Evolutionary conservation across 2,888 invertebrate species (phyloP).

Genomic region (Tinea semifulvella): DNA sequence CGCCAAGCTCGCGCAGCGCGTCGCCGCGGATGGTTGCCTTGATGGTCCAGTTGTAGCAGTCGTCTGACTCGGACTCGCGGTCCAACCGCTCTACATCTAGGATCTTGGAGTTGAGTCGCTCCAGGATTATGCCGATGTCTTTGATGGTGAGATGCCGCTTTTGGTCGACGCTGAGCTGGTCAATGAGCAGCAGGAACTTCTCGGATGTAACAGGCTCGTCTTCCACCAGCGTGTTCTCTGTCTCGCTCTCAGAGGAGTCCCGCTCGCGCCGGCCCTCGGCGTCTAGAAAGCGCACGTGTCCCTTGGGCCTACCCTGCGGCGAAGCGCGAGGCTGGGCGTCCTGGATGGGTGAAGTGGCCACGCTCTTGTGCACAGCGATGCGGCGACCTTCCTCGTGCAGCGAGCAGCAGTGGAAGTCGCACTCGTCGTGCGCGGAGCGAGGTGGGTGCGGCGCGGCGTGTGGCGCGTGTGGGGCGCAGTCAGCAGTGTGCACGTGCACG

Average conservation of each 20-base stretch:
- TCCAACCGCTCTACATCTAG: conserved; percentile 92
- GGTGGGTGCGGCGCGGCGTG: conserved; percentile 69
- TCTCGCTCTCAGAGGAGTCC: conserved; percentile 92
- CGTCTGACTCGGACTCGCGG: conserved; percentile 91
- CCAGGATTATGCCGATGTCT: conserved; percentile 94
- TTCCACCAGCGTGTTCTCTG: conserved; percentile 92
- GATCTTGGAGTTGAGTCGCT: conserved; percentile 91
- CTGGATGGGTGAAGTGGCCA: conserved; percentile 92
- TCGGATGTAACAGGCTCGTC: conserved; percentile 90
- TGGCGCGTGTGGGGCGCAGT: conserved; percentile 74
- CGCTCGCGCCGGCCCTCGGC: conserved; percentile 75
- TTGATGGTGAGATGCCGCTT: conserved; percentile 92
- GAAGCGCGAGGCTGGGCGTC: conserved; percentile 75
- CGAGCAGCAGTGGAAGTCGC: conserved; percentile 96
- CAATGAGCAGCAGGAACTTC: conserved; percentile 91
- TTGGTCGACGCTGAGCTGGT: conserved; percentile 92
- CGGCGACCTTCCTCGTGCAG: conserved; percentile 92
- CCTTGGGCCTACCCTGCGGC: conserved; percentile 75
- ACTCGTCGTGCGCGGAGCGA: conserved; percentile 79
- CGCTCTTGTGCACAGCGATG: conserved; percentile 91
- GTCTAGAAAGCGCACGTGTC: conserved; percentile 88
- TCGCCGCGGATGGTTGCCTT: conserved; percentile 94
- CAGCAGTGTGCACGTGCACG: conserved; percentile 84
- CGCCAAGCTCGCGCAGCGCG: conserved; percentile 88
- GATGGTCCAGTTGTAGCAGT: conserved; percentile 97